Evolutionary conservation across 2,113 vertebrate species (phyloP).

Genomic region (Pycnonotus jocosus): DNA sequence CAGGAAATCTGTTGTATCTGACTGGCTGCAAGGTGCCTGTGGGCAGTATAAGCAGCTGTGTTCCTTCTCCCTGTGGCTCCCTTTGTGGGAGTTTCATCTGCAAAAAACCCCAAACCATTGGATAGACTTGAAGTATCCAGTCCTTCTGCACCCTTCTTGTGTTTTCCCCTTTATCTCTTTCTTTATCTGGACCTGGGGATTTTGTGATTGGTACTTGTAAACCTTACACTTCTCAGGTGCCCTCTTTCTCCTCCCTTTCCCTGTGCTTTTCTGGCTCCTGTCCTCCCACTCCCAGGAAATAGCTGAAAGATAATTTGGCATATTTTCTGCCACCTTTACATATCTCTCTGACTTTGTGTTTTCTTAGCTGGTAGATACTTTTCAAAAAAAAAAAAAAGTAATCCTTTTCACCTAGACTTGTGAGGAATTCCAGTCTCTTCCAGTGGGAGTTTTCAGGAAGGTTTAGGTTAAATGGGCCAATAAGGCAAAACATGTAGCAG

Average conservation of each 20-base stretch:
- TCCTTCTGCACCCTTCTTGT: not conserved
- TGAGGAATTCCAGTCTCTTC: conserved; percentile 61
- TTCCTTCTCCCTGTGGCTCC: not conserved
- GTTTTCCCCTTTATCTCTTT: not conserved
- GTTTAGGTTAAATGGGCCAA: conserved; percentile 65
- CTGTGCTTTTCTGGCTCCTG: not conserved
- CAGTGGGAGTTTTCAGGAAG: conserved; percentile 68
- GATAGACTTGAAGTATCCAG: not conserved
- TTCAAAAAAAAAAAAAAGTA: conserved; percentile 23
- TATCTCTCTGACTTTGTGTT: conserved; percentile 52
- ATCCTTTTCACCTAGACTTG: conserved; percentile 56
- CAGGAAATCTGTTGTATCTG: not conserved
- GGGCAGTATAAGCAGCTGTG: accelerated
- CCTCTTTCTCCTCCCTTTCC: not conserved
- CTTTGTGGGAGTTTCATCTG: not conserved
- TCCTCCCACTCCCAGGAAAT: conserved; percentile 46
- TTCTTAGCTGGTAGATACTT: conserved; percentile 67
- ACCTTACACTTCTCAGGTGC: not conserved
- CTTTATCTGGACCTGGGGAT: not conserved
- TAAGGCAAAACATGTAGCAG: conserved; percentile 43
- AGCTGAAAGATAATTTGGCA: conserved; percentile 51
- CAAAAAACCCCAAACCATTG: not conserved
- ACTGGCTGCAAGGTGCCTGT: not conserved
- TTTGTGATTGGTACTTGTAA: not conserved
- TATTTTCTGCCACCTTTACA: conserved; percentile 52